Evolutionary conservation across 2,113 vertebrate genomes (phyloP).

Genomic region (Austrofundulus limnaeus): DNA sequence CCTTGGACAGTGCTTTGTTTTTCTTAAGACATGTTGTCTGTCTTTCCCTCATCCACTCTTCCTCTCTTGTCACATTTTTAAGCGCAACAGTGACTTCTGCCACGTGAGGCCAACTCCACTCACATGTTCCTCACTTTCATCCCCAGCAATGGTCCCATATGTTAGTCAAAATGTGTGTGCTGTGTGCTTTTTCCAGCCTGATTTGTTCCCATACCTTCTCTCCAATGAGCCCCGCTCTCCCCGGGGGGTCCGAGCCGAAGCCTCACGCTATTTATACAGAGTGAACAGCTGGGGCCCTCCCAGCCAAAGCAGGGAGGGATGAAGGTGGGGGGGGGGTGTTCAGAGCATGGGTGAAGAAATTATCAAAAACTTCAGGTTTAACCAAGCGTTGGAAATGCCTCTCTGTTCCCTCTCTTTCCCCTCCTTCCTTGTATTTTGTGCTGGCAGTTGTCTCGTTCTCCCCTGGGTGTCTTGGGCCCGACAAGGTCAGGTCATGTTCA

Average conservation of each 20-base stretch:
- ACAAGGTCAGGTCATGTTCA: conserved; percentile 31
- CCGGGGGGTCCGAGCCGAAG: conserved; percentile 70
- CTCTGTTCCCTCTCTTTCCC: conserved; percentile 39
- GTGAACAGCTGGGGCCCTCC: conserved; percentile 83
- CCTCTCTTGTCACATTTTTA: conserved; percentile 39
- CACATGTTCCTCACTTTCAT: conserved; percentile 76
- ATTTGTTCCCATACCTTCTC: conserved; percentile 78
- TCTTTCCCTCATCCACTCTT: not conserved
- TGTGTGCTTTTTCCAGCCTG: conserved; percentile 78
- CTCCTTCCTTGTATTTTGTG: conserved; percentile 21
- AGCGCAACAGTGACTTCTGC: conserved; percentile 50
- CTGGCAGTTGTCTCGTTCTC: conserved; percentile 28
- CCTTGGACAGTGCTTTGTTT: not conserved
- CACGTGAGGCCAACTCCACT: conserved; percentile 73
- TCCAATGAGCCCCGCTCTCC: conserved; percentile 73
- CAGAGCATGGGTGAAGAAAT: conserved; percentile 64
- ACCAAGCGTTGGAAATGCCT: conserved; percentile 75
- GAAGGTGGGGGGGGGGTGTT: conserved; percentile 10
- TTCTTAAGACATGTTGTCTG: not conserved
- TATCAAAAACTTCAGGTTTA: conserved; percentile 79
- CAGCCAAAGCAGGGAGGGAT: conserved; percentile 72
- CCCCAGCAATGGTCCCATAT: conserved; percentile 80
- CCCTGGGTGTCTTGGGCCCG: conserved; percentile 30
- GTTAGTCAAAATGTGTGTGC: conserved; percentile 80
- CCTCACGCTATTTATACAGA: conserved; percentile 82